Conservation (phyloP, 2,888 invertebrate genomes). For the Euplagia quadripunctaria region DNA sequence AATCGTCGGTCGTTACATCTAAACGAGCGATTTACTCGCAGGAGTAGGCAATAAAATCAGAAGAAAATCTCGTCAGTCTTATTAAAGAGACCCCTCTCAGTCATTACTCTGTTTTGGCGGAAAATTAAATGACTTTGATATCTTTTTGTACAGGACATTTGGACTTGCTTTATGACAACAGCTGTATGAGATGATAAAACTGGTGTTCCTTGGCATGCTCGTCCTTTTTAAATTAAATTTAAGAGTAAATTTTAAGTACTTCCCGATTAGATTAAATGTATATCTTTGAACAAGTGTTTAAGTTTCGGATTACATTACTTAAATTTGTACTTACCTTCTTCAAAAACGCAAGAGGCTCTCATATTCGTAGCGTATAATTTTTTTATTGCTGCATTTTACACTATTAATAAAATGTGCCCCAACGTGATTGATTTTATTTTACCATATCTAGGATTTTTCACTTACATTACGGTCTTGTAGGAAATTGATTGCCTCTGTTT, state of each 20-base stretch:
- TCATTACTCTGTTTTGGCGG: slow-evolving; percentile 74
- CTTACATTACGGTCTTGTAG: no score
- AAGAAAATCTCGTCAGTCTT: slow-evolving; percentile 72
- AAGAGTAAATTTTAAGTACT: slow-evolving; percentile 19
- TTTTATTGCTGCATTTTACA: no score
- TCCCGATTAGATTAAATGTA: slow-evolving; percentile 7
- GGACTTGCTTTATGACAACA: slow-evolving; percentile 55
- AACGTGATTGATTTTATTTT: no score
- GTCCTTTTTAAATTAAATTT: slow-evolving; percentile 52
- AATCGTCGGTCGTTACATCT: slow-evolving; percentile 72
- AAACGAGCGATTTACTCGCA: slow-evolving; percentile 73
- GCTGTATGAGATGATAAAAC: slow-evolving; percentile 52
- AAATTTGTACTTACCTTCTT: not conserved
- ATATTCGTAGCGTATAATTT: no score
- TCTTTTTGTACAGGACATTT: slow-evolving; percentile 57
- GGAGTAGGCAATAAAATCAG: slow-evolving; percentile 74
- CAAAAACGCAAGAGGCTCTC: no score
- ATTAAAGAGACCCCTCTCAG: slow-evolving; percentile 66
- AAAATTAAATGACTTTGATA: slow-evolving; percentile 71
- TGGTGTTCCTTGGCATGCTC: slow-evolving; percentile 18
- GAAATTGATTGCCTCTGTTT: no score
- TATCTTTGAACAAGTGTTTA: slow-evolving; percentile 6
- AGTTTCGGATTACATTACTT: not conserved
- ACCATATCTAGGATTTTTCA: no score
- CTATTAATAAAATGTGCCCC: no score